These are phyloP conservation scores for Pocillopora grandis DNA, from an alignment of 92 coral and sea anemone genomes.

Conservation along the genomic window DNA sequence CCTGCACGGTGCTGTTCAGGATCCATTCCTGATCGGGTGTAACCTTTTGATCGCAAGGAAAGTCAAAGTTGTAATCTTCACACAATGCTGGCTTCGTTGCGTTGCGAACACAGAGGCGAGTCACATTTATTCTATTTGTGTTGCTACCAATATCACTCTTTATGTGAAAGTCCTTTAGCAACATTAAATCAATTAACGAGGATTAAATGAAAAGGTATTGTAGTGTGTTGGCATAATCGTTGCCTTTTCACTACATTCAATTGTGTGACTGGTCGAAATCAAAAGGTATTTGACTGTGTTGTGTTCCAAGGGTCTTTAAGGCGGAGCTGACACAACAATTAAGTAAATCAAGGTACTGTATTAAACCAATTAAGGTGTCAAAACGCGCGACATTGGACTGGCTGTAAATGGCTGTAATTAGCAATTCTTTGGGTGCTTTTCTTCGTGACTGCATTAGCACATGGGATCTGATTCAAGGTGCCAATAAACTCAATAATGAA, in stretches of 20 bases:
- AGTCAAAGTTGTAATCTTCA: not conserved
- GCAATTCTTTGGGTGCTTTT: conserved; percentile 51
- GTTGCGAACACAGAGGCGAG: not conserved
- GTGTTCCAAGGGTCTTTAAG: conserved; percentile 23
- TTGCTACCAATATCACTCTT: conserved; percentile 60
- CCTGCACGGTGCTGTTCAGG: conserved; percentile 36
- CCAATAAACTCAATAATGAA: conserved; percentile 28
- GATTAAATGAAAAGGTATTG: conserved; percentile 53
- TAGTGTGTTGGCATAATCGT: conserved; percentile 28
- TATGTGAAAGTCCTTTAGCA: conserved; percentile 57
- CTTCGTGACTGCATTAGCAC: conserved; percentile 73
- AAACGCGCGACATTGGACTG: conserved; percentile 39
- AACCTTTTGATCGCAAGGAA: not conserved
- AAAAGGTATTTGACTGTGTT: conserved; percentile 11
- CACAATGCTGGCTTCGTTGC: not conserved
- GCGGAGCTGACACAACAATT: conserved; percentile 46
- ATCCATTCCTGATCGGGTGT: not conserved
- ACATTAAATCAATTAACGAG: conserved; percentile 74
- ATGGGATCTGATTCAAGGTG: conserved; percentile 50
- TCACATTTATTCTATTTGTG: conserved; percentile 39
- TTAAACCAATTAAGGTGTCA: conserved; percentile 66
- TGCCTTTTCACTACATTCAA: conserved; percentile 44
- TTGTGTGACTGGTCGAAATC: conserved; percentile 4
- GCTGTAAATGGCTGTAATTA: conserved; percentile 67
- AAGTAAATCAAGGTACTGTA: conserved; percentile 18